A percentile compares a stretch with the other conserved stretches of the same genome.
These are phyloP conservation scores for Hypotaenidia philippensis DNA, from an alignment of 2,797 vertebrate species.

Conservation along the genomic window DNA sequence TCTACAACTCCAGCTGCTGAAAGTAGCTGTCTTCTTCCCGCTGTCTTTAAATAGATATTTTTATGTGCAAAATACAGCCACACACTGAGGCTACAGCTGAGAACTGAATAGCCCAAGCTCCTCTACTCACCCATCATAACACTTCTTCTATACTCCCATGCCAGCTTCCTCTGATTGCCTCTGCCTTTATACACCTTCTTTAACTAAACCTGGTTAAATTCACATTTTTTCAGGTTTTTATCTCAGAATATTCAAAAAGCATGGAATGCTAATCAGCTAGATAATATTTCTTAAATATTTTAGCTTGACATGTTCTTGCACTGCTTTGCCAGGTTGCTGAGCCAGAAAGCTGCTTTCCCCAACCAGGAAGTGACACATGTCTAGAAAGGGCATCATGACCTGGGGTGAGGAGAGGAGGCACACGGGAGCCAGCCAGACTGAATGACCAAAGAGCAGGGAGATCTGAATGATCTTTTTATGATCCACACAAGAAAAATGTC, in stretches of 20 bases:
- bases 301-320: background rate
- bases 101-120: background rate
- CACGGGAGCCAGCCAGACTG: background rate
- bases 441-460: background rate
- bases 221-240: background rate
- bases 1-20: background rate
- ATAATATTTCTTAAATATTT: background rate
- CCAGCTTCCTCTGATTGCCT: background rate
- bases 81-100: background rate
- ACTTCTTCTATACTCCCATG: background rate
- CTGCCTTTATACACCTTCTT: background rate
- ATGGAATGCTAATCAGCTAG: background rate
- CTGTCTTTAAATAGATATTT: background rate
- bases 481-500: background rate
- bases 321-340: background rate
- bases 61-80: background rate
- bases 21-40: background rate
- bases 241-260: background rate
- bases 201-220: background rate
- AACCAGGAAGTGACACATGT: background rate
- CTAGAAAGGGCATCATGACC: background rate
- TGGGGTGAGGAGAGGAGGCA: accelerated
- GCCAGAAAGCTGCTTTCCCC: background rate
- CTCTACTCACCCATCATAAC: background rate
- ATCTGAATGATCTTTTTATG: background rate